These are phyloP conservation scores for Leptosomus discolor DNA, from an alignment of 2,113 vertebrate species.

Conservation along the genomic window DNA sequence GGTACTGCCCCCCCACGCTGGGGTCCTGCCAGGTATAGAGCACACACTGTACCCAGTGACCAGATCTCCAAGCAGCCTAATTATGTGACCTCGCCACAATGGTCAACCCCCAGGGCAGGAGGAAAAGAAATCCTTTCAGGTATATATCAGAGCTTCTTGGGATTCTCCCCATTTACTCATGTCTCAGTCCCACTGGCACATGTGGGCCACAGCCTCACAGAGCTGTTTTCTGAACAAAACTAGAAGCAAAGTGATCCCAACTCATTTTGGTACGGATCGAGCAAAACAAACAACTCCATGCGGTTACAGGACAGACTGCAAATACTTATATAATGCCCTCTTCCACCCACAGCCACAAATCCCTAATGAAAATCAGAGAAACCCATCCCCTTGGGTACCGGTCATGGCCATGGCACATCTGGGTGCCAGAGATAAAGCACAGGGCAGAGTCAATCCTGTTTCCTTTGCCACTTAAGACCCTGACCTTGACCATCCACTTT, in stretches of 20 bases:
- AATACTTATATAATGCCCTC: not conserved
- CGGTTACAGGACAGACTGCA: not conserved
- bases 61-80: not conserved
- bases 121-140: not conserved
- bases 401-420: not conserved
- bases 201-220: not conserved
- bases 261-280: not conserved
- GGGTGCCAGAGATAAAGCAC: not conserved
- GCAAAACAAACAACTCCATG: not conserved
- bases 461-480: not conserved
- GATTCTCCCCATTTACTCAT: not conserved
- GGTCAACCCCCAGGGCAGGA: not conserved
- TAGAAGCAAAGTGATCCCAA: not conserved
- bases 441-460: not conserved
- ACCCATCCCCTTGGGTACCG: not conserved
- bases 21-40: not conserved
- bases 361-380: not conserved
- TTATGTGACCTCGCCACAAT: not conserved
- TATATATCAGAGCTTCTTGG: not conserved
- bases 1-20: not conserved
- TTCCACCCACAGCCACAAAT: not conserved
- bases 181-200: not conserved
- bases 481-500: not conserved
- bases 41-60: accelerated
- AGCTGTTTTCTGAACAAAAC: not conserved